A percentile compares a stretch with the other conserved stretches of the same genome.
phyloP scores from a whole-genome alignment of 2,888 invertebrate species.

The Thyatira batis region DNA sequence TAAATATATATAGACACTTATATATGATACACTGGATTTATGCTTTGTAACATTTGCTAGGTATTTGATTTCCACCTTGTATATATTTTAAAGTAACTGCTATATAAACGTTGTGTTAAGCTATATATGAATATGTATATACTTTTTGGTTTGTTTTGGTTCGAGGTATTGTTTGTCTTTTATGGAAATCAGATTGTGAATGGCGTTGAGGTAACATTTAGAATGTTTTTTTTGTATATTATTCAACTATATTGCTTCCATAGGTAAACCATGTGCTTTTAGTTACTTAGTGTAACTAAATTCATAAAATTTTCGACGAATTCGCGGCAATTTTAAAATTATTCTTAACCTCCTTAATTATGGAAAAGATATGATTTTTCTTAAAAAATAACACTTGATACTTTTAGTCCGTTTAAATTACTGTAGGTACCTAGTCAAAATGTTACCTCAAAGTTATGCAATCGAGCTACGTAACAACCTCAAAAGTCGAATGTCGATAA shows the following conservation, averaged over 20 bases:
- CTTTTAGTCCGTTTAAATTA: neutral
- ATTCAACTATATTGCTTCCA: no score
- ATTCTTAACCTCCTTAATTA: no score
- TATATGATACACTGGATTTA: conserved; percentile 33
- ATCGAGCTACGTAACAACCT: neutral
- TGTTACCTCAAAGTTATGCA: neutral
- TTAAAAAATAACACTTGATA: neutral
- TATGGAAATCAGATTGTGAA: conserved; percentile 40
- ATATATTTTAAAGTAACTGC: conserved; percentile 38
- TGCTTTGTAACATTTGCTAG: conserved; percentile 64
- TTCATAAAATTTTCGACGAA: no score
- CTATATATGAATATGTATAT: conserved; percentile 32
- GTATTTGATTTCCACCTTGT: conserved; percentile 38
- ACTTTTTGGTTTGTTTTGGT: conserved; percentile 32
- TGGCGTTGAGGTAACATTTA: conserved; percentile 31
- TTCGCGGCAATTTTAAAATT: no score
- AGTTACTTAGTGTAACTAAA: no score
- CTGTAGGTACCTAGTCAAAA: neutral
- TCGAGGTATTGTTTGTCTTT: conserved; percentile 49
- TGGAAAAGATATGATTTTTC: no score
- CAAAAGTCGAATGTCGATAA: neutral
- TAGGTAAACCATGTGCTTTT: no score
- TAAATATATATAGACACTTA: conserved; percentile 33
- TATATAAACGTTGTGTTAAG: conserved; percentile 40
- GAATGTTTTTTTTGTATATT: neutral